Evolutionary conservation across 53 echinoderm and acorn worm genomes (phyloP), one percentile per base, ranked within the genome.

Genomic region (Apostichopus leukothele): DNA sequence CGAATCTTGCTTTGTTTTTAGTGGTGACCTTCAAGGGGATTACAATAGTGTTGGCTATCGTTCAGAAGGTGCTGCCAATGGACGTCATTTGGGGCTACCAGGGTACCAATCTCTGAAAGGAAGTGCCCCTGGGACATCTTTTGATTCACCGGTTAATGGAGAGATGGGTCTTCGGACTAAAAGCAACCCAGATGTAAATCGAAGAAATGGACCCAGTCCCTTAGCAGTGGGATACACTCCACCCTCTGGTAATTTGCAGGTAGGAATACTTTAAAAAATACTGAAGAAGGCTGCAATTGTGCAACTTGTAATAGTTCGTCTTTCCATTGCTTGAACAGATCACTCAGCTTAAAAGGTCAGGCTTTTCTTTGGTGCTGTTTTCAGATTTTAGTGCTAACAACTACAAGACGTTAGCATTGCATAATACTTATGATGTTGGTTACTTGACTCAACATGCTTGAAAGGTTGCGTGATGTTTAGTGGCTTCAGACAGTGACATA

Each of bases 161-260:
- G 92, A 92, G 6, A 77, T 90, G 51, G 53, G 92, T 11, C 53
- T 90, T 9, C 57, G 92, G 20, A 92, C 90, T 60, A 87, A 81
- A 51, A 92, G 92, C 67, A 90, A 90, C 57, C 92, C 92, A 5
- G 92, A 90, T n/a, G 81, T 81, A 9, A 90, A 92, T 25, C 75
- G 75, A n/a, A 92, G 88, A 52, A 87, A 75, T 75, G 14, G 16
- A 4, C 16, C 88, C 63, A 67, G 85, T 27, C 67, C 85, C 9
- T 12, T 85, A 50, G 85, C 85, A 63, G 85, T 85, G 27, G 85
- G 85, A 12, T 67, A 85, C 13, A 60, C 85, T 12, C 66, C 85
- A 67, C 85, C 85, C 61, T 59, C 81, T 55, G 81, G 81, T 11
- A 85, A 85, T 26, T 67, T 85, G 10, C 85, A 85, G 85, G 85